These are phyloP conservation scores for Paralichthys olivaceus DNA, from an alignment of 2,113 vertebrate genomes.

Conservation along the genomic window DNA sequence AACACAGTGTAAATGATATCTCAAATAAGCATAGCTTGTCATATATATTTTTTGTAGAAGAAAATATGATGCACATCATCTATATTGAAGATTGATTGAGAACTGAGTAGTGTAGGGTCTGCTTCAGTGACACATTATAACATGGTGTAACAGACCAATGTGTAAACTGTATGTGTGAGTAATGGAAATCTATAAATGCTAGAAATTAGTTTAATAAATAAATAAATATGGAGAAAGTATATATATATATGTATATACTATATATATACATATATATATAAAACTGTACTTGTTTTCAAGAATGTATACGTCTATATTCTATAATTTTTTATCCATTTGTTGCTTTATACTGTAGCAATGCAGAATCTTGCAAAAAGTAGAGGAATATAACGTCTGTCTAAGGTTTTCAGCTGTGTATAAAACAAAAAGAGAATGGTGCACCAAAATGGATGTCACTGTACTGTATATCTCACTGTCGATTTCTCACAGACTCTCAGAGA, in stretches of 20 bases:
- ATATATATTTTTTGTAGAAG: conserved; percentile 74
- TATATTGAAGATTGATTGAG: conserved; percentile 66
- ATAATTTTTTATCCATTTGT: conserved; percentile 81
- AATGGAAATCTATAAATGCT: conserved; percentile 66
- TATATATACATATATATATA: conserved; percentile 41
- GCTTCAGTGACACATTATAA: conserved; percentile 64
- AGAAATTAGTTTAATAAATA: conserved; percentile 70
- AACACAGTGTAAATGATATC: conserved; percentile 76
- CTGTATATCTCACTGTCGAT: conserved; percentile 63
- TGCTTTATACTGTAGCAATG: conserved; percentile 77
- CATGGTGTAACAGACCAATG: conserved; percentile 61
- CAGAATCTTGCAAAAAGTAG: conserved; percentile 66
- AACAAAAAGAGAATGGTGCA: conserved; percentile 65
- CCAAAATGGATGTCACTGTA: conserved; percentile 54
- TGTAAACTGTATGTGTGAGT: conserved; percentile 75
- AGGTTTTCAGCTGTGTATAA: conserved; percentile 59
- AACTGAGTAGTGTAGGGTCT: conserved; percentile 69
- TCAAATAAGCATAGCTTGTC: conserved; percentile 65
- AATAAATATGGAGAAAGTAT: conserved; percentile 57
- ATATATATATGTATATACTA: conserved; percentile 32
- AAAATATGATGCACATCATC: conserved; percentile 73
- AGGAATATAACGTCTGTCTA: conserved; percentile 45
- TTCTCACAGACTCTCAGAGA: conserved; percentile 49
- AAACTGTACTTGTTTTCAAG: conserved; percentile 69
- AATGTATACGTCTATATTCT: conserved; percentile 74